Evolutionary conservation across 2,888 invertebrate species (phyloP), one percentile per base, ranked within the genome.

Genomic region (Pilophorus perplexus): DNA sequence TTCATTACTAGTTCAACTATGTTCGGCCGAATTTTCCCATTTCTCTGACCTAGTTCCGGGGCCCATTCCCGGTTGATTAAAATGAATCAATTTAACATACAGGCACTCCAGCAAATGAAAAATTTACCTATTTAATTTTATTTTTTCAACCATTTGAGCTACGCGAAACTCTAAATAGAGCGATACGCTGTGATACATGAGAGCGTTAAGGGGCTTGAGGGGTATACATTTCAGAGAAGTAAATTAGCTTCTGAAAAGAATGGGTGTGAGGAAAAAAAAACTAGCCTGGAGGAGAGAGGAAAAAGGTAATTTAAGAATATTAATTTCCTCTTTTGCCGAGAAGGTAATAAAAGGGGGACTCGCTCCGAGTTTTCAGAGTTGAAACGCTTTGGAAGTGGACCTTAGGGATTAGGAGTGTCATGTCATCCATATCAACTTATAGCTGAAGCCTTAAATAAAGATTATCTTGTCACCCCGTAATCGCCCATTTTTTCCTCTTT

Each of bases 371-470:
- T 33, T 20, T 23, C 37, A 50, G 37, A 64, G 64, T 50, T 64
- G 64, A 64, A 64, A 64, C 40, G n/a, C 50, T n/a, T n/a, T 37
- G 22, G 37, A 37, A 64, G 38, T 50, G 64, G 64, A 50, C 64
- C 37, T 50, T 6, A 22, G 38, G 64, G 64, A 64, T 64, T 64
- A 64, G 23, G 14, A 50, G 38, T 64, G 64, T 50, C 64, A 50
- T 64, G 64, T 50, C 50, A 37, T 64, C 50, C 50, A 37, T 64
- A 64, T 64, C 50, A 64, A 64, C 50, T 64, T 64, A 50, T 64
- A 64, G 50, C 64, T 50, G 37, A 4, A 22, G 25, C 59, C 18
- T 42, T 59, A 59, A 59, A 59, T 59, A 59, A 59, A 42, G 59
- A 59, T 59, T 62, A 62, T 28, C 62, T 46, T 62, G 62, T 46